Base-by-base conservation (phyloP, 1,140 invertebrate genomes). In the Hylaeus anthracinus region DNA sequence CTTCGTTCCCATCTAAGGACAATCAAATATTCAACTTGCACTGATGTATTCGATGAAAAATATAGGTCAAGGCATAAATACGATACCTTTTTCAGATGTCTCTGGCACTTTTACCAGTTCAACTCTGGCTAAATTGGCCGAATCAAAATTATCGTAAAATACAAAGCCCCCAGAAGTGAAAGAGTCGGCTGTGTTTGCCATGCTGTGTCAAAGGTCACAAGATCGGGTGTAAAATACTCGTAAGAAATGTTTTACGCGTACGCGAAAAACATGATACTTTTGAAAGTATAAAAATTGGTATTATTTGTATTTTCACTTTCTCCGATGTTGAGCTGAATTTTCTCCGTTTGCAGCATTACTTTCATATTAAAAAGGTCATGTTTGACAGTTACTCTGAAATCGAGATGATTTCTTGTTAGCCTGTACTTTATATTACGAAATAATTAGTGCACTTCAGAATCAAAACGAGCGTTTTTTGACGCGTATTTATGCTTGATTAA, bases 81-180 rank as follows among this genome's bases (percentile, higher is more conserved):
- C 5, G 0, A n/a, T 81, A 92, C 91, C 89, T 84, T 90, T 89
- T 5, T 89, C 85, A 64, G 79, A 43, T 39, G 85, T 83, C 48
- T 88, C 87, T 48, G 72, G 65, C 15, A 89, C 83, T 69, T 94
- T 94, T 56, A 96, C 95, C 86, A 94, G 92, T 91, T 97, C 97
- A 61, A 97, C 97, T 90, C 94, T 95, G 55, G 95, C 95, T 83
- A 98, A 94, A 94, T 98, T 98, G 55, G 97, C 97, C 45, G 97
- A 98, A 92, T 98, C 97, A 94, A 98, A 98, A 92, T 96, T 95
- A 86, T 96, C 96, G 85, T 95, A 95, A 93, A 97, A 97, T 84
- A 94, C 93, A 93, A 97, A 96, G 87, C 95, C 95, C 81, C 94
- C 95, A 89, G 95, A 96, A 86, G 90, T 89, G 61, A 95, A 93